Evolutionary conservation across 2,888 invertebrate species (phyloP), one percentile per base, ranked within the genome.

Genomic region (Hanleya hanleyi): DNA sequence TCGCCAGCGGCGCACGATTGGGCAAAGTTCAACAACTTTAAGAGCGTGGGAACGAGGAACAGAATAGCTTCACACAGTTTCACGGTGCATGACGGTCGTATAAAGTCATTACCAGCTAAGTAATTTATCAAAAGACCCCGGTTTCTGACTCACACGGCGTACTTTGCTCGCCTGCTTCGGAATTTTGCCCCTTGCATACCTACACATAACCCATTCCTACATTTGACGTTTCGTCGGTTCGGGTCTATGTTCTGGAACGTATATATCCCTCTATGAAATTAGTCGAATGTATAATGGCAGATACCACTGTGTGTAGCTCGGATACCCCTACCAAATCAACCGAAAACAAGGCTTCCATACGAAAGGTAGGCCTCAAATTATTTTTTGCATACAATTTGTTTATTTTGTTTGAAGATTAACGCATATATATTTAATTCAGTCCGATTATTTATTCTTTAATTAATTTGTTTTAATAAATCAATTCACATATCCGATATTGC

Each of bases 1-100:
- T 57, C 29, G 57, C 57, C 32, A 32, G 29, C 22, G 57, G 57
- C 57, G 57, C 57, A 22, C 57, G 57, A 57, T 57, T 57, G 57
- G 57, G 22, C 29, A 57, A 57, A 57, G 57, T 22, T 57, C 26
- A 57, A 26, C 57, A 15, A 29, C 26, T 57, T 57, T 7, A 15
- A 57, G 57, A 57, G 57, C 57, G 57, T 57, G 57, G 57, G 57
- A 57, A 57, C 22, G 57, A 4, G 29, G 26, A 57, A 26, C 22
- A 18, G 29, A 57, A 15, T 26, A 32, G 22, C 57, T 57, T 57
- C 57, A 57, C 57, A 57, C 57, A 57, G 57, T 29, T 15, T 22
- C 3, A 26, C 29, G 26, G 57, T 15, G 57, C 22, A 57, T 29
- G 29, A 4, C 57, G 22, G 57, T 57, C 57, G 3, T 29, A 57